Evolutionary conservation across 2,888 invertebrate genomes (phyloP), one percentile per base, ranked within the genome.

Genomic region (Ornithoptera alexandrae): DNA sequence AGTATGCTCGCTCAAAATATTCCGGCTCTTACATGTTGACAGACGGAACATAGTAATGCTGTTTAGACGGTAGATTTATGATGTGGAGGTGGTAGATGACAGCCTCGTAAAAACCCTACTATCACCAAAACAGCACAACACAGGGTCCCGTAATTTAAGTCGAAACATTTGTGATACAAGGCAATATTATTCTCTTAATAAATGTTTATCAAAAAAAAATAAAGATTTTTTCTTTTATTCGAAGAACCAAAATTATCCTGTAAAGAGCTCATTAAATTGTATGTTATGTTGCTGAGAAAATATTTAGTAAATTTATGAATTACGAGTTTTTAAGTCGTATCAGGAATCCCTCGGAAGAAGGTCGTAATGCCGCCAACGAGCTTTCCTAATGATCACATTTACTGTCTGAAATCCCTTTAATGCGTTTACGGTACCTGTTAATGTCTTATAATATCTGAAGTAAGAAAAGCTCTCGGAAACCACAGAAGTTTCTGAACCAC

Each of bases 361-460:
- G 66, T 58, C 53, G 20, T 62, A 62, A 58, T 24, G 20, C 62
- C 65, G 57, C 66, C 69, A n/a, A 39, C 58, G 66, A 66, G 69
- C 18, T 36, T 22, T 24, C 5, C 46, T 59, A 66, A 66, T 66
- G 59, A 70, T 70, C 58, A 57, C 57, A 66, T 70, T 70, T 62
- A 70, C 65, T 46, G 58, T 50, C 66, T 58, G 39, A 66, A 70
- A 66, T 62, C 58, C 62, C 60, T 65, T 62, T 65, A 46, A 62
- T 22, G 65, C 39, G 18, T 53, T 12, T 46, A 18, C 22, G 42
- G 50, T 36, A 57, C 50, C 50, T 56, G 57, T 62, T 69, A 57
- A 46, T 46, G 20, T 20, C 42, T 57, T 69, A 15, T 67, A 7
- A 60, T 22, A 17, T 24, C 17, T 24, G 6, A 24, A 30, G 8